phyloP scores from a whole-genome alignment of 2,113 vertebrate genomes.

The Alethe diademata region DNA sequence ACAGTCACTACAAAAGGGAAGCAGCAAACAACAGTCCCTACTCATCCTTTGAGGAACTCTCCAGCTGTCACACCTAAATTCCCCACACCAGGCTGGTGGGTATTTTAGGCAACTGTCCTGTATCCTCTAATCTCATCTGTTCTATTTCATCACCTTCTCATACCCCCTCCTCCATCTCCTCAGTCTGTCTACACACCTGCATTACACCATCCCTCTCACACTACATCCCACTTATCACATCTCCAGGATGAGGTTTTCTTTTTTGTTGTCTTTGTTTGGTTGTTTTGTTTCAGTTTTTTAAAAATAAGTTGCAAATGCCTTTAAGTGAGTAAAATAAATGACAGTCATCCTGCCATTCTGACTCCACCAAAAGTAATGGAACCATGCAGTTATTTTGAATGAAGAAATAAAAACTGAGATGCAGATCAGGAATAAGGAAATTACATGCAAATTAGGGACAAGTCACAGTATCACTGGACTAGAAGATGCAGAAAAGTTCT shows the following conservation, averaged over 20 bases:
- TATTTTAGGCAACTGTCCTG: background rate
- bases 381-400: background rate
- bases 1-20: background rate
- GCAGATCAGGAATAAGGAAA: background rate
- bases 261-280: background rate
- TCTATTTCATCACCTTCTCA: background rate
- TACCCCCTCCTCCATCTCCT: background rate
- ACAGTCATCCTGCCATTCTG: background rate
- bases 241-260: background rate
- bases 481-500: background rate
- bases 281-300: background rate
- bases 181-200: background rate
- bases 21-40: background rate
- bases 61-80: background rate
- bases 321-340: background rate
- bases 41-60: background rate
- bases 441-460: background rate
- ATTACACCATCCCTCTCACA: background rate
- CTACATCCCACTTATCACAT: background rate
- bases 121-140: background rate
- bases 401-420: background rate
- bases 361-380: background rate
- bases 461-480: background rate
- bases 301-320: background rate
- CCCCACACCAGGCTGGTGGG: background rate